phyloP scores from a whole-genome alignment of 2,888 invertebrate species.

The Idaea straminata region DNA sequence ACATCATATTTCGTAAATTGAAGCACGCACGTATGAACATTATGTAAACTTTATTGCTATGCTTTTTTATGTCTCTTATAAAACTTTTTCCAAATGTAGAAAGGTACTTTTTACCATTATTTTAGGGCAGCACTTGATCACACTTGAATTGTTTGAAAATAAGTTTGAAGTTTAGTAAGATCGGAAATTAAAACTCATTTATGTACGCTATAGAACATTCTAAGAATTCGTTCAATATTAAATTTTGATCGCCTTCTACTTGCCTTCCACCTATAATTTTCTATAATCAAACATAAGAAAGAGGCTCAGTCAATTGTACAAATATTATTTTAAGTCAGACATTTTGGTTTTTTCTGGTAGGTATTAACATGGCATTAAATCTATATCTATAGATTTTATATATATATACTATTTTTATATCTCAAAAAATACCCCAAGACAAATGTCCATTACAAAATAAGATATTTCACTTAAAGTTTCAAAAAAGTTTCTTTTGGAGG shows the following conservation, averaged over 20 bases:
- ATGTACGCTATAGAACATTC: not conserved
- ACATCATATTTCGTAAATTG: not conserved
- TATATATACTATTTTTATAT: conserved; percentile 48
- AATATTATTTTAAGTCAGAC: conserved; percentile 16
- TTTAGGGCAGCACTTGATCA: not conserved
- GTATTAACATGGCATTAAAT: no score
- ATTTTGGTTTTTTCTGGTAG: conserved; percentile 33
- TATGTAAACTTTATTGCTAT: no score
- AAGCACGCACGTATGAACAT: not conserved
- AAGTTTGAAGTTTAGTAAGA: not conserved
- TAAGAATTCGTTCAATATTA: not conserved
- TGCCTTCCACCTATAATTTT: conserved; percentile 50
- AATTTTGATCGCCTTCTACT: conserved; percentile 20
- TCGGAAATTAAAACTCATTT: not conserved
- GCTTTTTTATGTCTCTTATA: not conserved
- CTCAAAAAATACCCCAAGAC: conserved; percentile 24
- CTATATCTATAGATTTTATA: conserved; percentile 18
- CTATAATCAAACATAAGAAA: conserved; percentile 47
- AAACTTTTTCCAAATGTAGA: no score
- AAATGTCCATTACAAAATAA: not conserved
- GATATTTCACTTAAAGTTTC: conserved; percentile 14
- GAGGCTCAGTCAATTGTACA: conserved; percentile 44
- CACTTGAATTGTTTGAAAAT: not conserved
- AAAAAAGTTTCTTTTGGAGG: conserved; percentile 56
- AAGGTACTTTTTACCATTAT: no score